Evolutionary conservation across 2,888 invertebrate species (phyloP), one percentile per base, ranked within the genome.

Genomic region (Machimus atricapillus): DNA sequence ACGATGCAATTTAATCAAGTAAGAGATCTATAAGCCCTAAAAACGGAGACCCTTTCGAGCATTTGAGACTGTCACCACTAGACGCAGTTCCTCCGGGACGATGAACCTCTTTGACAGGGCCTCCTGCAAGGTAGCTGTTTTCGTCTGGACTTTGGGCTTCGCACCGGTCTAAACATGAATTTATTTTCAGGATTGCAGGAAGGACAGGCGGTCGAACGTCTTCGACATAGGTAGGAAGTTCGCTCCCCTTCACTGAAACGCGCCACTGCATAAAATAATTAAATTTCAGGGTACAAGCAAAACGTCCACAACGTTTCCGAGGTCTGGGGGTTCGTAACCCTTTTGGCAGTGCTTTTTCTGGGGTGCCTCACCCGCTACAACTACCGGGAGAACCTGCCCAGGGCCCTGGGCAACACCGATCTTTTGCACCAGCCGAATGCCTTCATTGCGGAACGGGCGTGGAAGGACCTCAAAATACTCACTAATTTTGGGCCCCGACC

Each of bases 361-460:
- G 90, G 90, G 14, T 89, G 88, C 76, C 78, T 88, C 5, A 90
- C 90, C 9, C 88, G 89, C n/a, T 90, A 90, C 76, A 90, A 90
- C 79, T 89, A 90, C 34, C 89, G 89, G 14, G 90, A 90, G 9
- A 89, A 90, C 76, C 87, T 91, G 37, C 91, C 91, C 9, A 90
- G 89, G 79, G 90, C 90, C 16, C 86, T 90, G 16, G 89, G 89
- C 23, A 90, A 89, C 40, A 89, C 89, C 0, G 90, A 90, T 87
- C 87, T 90, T n/a, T 88, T 90, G 16, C 88, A 90, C 23, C 89
- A 90, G 56, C 89, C 90, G 0, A 89, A 89, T 37, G 89, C 93
- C 79, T 95, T 95, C 90, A 94, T 94, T 88, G 96, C 95, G 0
- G 94, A 95, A 91, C 92, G 94, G 34, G 96, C 96, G 1, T 94